A percentile compares a stretch with the other conserved stretches of the same genome.
phyloP scores from a whole-genome alignment of 2,888 invertebrate genomes.

The Nebria brevicollis region DNA sequence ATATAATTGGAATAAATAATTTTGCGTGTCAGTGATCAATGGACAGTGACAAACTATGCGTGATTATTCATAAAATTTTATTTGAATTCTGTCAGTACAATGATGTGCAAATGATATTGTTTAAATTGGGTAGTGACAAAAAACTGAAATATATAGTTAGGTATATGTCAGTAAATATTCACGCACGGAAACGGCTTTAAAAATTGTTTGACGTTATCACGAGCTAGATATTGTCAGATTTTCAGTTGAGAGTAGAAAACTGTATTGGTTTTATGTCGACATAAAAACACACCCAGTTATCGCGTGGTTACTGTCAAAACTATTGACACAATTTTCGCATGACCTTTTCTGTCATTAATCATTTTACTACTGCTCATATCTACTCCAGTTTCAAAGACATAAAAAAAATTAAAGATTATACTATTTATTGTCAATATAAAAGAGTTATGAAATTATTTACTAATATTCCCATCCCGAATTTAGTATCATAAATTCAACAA shows the following conservation, averaged over 20 bases:
- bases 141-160: neutral
- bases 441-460: too few relatives aligned
- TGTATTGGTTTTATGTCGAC: conserved; percentile 39
- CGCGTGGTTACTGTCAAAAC: conserved; percentile 45
- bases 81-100: neutral
- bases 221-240: conserved; percentile 38
- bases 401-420: too few relatives aligned
- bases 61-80: neutral
- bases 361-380: conserved; percentile 11
- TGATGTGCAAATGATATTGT: neutral
- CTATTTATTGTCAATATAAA: too few relatives aligned
- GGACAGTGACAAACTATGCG: neutral
- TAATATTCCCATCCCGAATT: too few relatives aligned
- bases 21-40: neutral
- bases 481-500: too few relatives aligned
- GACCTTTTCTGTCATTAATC: conserved; percentile 41
- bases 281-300: conserved; percentile 44
- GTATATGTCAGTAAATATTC: conserved; percentile 19
- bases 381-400: too few relatives aligned
- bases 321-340: conserved; percentile 44
- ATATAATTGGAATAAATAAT: neutral
- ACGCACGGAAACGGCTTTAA: conserved; percentile 38
- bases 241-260: neutral
- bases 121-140: too few relatives aligned
- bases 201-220: conserved; percentile 41